Evolutionary conservation across 1,140 invertebrate species (phyloP), one percentile per base, ranked within the genome.

Genomic region (Formica selysi): DNA sequence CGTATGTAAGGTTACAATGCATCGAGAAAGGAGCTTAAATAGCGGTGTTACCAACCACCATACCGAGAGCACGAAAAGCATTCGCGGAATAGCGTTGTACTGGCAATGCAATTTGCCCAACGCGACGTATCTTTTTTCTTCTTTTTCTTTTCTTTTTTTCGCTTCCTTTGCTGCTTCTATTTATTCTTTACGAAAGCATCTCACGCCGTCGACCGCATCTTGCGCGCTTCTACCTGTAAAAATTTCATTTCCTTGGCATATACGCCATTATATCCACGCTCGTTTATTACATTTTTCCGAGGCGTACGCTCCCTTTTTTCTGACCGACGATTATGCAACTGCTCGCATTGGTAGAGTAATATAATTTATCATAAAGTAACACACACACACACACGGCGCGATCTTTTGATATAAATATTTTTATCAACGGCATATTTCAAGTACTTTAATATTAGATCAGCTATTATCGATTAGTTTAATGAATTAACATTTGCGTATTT

Each of bases 71-170:
- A 85, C 59, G 73, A 79, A 67, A 26, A 78, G 78, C 78, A 51
- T 59, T 48, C 44, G 67, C 44, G 71, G 26, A 85, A 85, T 73
- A 76, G 44, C 74, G 44, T 65, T 85, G 65, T 79, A 81, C 51
- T 51, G 29, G 83, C 76, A 51, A 74, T 74, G 80, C 70, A 57
- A 85, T 78, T 85, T 85, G 74, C 29, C 48, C 61, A 74, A 85
- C 61, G 62, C 62, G 62, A 85, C 76, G 74, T 67, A 85, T 19
- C 38, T 36, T 57, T 51, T 44, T 85, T 32, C 32, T 5, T 7
- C n/a, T 10, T 59, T 3, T 6, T 67, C 41, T 36, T 41, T 38
- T 6, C 4, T 29, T 76, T 76, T 54, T 85, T 65, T 13, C 48
- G n/a, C n/a, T 22, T 41, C 16, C 41, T 86, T 81, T 36, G 38